A percentile compares a stretch with the other conserved stretches of the same genome.
These are phyloP conservation scores for Anastrepha ludens DNA, from an alignment of 1,140 invertebrate genomes.

Conservation along the genomic window DNA sequence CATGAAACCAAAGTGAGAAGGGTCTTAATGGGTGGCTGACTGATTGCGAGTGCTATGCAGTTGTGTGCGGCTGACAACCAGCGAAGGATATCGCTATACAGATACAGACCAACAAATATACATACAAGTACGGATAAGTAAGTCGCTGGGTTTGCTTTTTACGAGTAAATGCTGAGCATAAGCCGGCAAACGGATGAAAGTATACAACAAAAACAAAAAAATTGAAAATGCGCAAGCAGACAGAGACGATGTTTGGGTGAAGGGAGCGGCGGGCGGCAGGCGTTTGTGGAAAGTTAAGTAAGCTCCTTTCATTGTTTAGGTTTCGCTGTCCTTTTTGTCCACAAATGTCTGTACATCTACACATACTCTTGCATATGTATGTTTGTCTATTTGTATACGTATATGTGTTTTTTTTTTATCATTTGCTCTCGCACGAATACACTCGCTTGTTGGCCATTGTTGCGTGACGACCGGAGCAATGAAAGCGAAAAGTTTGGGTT, in stretches of 20 bases:
- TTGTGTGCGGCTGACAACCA: constrained; percentile 32
- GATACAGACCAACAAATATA: neutral
- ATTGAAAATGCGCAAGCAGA: neutral
- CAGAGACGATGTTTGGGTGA: neutral
- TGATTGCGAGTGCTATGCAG: constrained; percentile 56
- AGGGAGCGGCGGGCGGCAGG: neutral
- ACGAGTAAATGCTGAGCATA: neutral
- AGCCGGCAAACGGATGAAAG: neutral
- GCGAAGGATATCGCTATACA: constrained; percentile 24
- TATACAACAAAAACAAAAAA: neutral
- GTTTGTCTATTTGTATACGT: neutral
- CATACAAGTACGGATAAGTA: neutral
- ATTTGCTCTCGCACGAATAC: neutral
- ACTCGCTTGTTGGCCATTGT: constrained; percentile 50
- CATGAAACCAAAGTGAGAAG: constrained; percentile 60
- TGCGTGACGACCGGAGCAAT: constrained; percentile 51
- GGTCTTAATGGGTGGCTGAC: constrained; percentile 73
- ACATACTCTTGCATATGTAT: neutral
- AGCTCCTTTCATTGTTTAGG: constrained; percentile 45
- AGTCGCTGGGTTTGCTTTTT: neutral
- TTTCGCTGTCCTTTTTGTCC: constrained; percentile 24
- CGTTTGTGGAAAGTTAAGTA: constrained; percentile 41
- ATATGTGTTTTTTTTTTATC: constrained; percentile 10
- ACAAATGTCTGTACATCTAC: constrained; percentile 9
- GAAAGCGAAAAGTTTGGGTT: constrained; percentile 59